Base-by-base conservation (phyloP, 2,797 vertebrate species). In the Artibeus jamaicensis region DNA sequence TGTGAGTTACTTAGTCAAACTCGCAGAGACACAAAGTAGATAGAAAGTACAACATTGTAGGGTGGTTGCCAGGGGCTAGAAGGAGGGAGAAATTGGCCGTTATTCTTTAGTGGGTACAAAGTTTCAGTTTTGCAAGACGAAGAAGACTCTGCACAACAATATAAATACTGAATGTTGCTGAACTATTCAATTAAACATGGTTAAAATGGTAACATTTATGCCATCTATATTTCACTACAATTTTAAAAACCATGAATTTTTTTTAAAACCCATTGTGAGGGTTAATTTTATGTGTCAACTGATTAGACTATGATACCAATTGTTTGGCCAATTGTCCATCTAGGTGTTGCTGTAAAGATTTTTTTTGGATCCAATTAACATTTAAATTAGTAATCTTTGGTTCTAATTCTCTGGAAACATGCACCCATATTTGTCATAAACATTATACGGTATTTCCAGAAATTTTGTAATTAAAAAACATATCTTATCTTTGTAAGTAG, bases 351-450 rank as follows among this genome's bases (percentile, higher is more conserved):
- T 32, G 6, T 70, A 77, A 82, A 76, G 57, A 34, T 53, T 34
- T 34, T 59, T 94, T 79, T 57, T 73, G 62, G 62, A 76, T 55
- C 44, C 0, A 46, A 86, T 53, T 62, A 68, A 74, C 48, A 70
- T 81, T 71, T 76, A 46, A 62, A n/a, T 92, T 65, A 76, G 50
- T 24, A 39, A 15, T n/a, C 44, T 55, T 81, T 86, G 73, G 42
- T 79, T 92, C 34, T 68, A 48, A 78, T 86, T 86, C 79, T 93
- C 39, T 89, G 84, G 26, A 84, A 67, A 81, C 74, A 37, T 76
- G 14, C 0, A 5, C 39, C 14, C 32, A 21, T 39, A 22, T 81
- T 86, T 87, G 76, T 73, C 34, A 83, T 82, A 71, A 77, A 57
- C 21, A 78, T 67, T 22, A 50, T 50, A 79, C 73, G 26, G 46